These are phyloP conservation scores for Acrocyrtus sp. DNA, from an alignment of 2,888 invertebrate species.

Conservation along the genomic window DNA sequence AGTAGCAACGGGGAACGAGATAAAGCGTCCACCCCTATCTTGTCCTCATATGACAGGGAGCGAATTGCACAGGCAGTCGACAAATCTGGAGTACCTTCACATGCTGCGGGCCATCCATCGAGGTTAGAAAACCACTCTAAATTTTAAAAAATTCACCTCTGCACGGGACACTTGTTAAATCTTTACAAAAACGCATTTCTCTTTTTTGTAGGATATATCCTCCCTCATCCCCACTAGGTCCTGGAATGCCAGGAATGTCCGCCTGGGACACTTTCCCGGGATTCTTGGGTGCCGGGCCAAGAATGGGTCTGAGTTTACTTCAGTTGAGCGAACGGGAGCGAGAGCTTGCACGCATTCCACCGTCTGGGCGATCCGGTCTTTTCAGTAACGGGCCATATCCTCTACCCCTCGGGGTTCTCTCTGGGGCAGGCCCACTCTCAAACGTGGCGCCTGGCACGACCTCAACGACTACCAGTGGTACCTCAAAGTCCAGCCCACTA, in stretches of 20 bases:
- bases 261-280: constrained; percentile 61
- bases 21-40: constrained; percentile 46
- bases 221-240: constrained; percentile 54
- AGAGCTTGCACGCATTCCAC: constrained; percentile 53
- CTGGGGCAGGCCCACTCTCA: constrained; percentile 31
- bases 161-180: background rate
- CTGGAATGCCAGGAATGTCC: constrained; percentile 38
- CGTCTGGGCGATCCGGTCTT: constrained; percentile 44
- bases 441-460: constrained; percentile 27
- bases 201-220: constrained; percentile 52
- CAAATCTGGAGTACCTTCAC: constrained; percentile 52
- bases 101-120: constrained; percentile 49
- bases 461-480: constrained; percentile 17
- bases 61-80: constrained; percentile 49
- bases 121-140: constrained; percentile 30
- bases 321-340: constrained; percentile 60
- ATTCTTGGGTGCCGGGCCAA: constrained; percentile 46
- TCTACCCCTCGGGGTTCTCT: constrained; percentile 46
- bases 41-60: constrained; percentile 49
- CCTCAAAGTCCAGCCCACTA: constrained; percentile 46
- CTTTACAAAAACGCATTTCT: background rate
- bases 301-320: constrained; percentile 59
- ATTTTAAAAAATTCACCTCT: background rate
- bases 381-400: constrained; percentile 55
- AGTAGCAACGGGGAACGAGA: constrained; percentile 58